Base-by-base conservation (phyloP, 2,797 vertebrate genomes). In the Streptopelia turtur region DNA sequence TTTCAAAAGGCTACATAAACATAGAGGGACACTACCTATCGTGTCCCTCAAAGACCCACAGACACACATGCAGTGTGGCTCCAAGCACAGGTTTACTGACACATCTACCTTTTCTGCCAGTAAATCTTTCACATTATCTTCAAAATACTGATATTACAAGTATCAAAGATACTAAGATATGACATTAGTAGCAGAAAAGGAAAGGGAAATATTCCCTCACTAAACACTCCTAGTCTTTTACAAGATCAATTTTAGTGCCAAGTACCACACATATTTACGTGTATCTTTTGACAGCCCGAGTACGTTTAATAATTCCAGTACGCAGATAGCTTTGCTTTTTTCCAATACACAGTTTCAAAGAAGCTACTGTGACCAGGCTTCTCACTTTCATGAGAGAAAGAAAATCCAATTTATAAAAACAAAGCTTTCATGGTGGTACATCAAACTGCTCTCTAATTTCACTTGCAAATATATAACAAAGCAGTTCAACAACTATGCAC, bases 381-480 rank as follows among this genome's bases (percentile, higher is more conserved):
- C 66, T 55, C 23, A 55, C 81, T 95, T 83, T 68, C 53, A 70
- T 65, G 66, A 87, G 59, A 68, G 56, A 75, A 74, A 86, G 49
- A 94, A 94, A 93, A 95, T 80, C 52, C 85, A 66, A 57, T 94
- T 96, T 70, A 79, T 25, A 43, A 45, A 90, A 91, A 77, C 0
- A 88, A 79, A 86, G 49, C 56, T 88, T 93, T 82, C 87, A 83
- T 0, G 0, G 85, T 50, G 52, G 87, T 82, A 68, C 41, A 91
- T 79, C 72, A 83, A 94, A 77, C 68, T 30, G 45, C 66, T 79
- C 52, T 74, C 80, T 79, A 52, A 92, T 93, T 94, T 94, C 87
- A 85, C 78, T 95, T 85, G 89, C 86, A 95, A 77, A 93, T 84
- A 50, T 5, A 2, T 52, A 81, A 92, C 66, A 77, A 80, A 90